Conservation (phyloP, 2,888 invertebrate genomes). For the Anodontia alba region DNA sequence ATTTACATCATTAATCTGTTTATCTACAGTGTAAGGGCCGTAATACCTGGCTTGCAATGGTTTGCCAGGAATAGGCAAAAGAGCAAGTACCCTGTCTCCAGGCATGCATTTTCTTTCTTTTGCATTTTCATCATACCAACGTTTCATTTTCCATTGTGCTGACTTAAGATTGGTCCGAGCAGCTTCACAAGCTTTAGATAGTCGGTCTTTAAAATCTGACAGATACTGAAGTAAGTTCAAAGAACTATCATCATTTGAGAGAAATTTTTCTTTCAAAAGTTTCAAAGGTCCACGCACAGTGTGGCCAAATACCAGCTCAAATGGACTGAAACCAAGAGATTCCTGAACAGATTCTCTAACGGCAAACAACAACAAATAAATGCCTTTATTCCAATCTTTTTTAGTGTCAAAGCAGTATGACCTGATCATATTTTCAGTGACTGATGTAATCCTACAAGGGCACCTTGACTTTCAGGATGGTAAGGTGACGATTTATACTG, state of each 20-base stretch:
- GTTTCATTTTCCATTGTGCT: slow-evolving; percentile 55
- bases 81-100: slow-evolving; percentile 58
- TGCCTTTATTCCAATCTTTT: slow-evolving; percentile 36
- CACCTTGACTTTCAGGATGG: too few relatives aligned
- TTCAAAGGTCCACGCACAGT: slow-evolving; percentile 30
- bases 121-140: slow-evolving; percentile 45
- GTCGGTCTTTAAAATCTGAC: slow-evolving; percentile 30
- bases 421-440: slow-evolving; percentile 3
- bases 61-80: slow-evolving; percentile 51
- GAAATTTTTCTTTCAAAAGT: slow-evolving; percentile 32
- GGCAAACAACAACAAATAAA: slow-evolving; percentile 32
- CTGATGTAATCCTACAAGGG: slow-evolving; percentile 11
- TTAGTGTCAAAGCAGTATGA: not conserved
- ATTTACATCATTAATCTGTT: slow-evolving; percentile 42
- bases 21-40: slow-evolving; percentile 48
- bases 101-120: slow-evolving; percentile 44
- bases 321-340: slow-evolving; percentile 39
- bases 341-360: not conserved
- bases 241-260: too few relatives aligned
- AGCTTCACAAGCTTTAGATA: slow-evolving; percentile 18
- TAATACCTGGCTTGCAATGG: slow-evolving; percentile 49
- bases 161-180: slow-evolving; percentile 45
- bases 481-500: too few relatives aligned
- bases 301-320: slow-evolving; percentile 40
- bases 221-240: slow-evolving; percentile 43